Evolutionary conservation across 2,888 invertebrate species (phyloP).

Genomic region (Adineta ricciae): DNA sequence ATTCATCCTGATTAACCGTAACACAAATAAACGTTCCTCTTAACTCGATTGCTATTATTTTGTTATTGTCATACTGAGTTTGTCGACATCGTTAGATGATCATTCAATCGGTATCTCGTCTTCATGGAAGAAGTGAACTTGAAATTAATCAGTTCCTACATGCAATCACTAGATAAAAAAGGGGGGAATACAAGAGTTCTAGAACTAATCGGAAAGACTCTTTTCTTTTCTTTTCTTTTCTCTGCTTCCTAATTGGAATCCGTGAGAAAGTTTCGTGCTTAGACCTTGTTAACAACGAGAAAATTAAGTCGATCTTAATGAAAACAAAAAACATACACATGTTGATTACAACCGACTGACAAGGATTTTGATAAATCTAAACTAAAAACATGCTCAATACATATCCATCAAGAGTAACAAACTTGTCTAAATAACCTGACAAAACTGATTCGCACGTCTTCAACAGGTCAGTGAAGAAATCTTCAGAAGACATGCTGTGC

Average conservation of each 20-base stretch:
- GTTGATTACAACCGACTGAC: not conserved
- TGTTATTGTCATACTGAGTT: not conserved
- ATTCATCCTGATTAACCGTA: not conserved
- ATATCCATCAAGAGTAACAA: not conserved
- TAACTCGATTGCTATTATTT: not conserved
- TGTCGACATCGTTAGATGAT: not conserved
- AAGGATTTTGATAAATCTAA: not conserved
- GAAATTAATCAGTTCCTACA: not conserved
- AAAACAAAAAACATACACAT: not conserved
- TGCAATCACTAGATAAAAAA: not conserved
- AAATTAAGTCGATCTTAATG: not conserved
- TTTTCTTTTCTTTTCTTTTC: no score
- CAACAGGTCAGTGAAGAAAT: not conserved
- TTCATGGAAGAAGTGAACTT: not conserved
- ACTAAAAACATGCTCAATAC: not conserved
- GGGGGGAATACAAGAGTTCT: not conserved
- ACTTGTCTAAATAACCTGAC: not conserved
- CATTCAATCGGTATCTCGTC: not conserved
- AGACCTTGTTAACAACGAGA: no score
- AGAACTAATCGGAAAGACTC: not conserved
- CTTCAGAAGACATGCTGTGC: not conserved
- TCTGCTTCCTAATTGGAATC: not conserved
- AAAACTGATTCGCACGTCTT: not conserved
- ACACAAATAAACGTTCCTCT: not conserved
- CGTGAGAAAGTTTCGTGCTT: not conserved